Evolutionary conservation across 2,113 vertebrate species (phyloP).

Genomic region (Tachuris rubrigastra): DNA sequence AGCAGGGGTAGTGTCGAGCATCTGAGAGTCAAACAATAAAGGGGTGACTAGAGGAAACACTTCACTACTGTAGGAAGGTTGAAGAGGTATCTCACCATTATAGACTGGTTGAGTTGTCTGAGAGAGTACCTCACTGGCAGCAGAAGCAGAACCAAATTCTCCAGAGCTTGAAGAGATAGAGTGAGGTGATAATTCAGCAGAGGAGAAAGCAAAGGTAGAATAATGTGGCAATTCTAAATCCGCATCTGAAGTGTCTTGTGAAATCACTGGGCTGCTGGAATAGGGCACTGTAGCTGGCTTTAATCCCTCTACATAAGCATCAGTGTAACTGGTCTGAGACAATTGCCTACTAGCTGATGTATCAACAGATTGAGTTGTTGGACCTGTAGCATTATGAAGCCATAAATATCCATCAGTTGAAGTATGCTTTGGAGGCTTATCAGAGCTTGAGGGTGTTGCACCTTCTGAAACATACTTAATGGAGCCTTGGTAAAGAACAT

Average conservation of each 20-base stretch:
- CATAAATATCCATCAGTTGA: conserved; percentile 35
- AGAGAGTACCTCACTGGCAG: conserved; percentile 73
- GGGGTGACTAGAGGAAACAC: conserved; percentile 82
- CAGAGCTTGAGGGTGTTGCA: conserved; percentile 14
- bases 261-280: conserved; percentile 40
- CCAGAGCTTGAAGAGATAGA: conserved; percentile 77
- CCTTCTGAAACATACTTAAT: conserved; percentile 60
- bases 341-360: conserved; percentile 13
- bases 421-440: conserved; percentile 34
- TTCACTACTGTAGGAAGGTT: conserved; percentile 82
- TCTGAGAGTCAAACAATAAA: conserved; percentile 81
- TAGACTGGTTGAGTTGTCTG: conserved; percentile 84
- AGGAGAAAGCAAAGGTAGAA: conserved; percentile 72
- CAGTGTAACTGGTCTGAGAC: conserved; percentile 47
- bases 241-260: conserved; percentile 38
- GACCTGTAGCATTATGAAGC: conserved; percentile 13
- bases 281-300: conserved; percentile 50
- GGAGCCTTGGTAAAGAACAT: conserved; percentile 49
- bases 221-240: conserved; percentile 67
- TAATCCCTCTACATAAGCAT: conserved; percentile 1
- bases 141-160: conserved; percentile 72
- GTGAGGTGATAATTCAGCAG: conserved; percentile 70
- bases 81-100: conserved; percentile 92
- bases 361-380: background rate
- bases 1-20: conserved; percentile 79